Percentiles rank a stretch among this genome's conserved stretches.
Conservation (phyloP, 2,797 vertebrate genomes). For the Champsocephalus esox region DNA sequence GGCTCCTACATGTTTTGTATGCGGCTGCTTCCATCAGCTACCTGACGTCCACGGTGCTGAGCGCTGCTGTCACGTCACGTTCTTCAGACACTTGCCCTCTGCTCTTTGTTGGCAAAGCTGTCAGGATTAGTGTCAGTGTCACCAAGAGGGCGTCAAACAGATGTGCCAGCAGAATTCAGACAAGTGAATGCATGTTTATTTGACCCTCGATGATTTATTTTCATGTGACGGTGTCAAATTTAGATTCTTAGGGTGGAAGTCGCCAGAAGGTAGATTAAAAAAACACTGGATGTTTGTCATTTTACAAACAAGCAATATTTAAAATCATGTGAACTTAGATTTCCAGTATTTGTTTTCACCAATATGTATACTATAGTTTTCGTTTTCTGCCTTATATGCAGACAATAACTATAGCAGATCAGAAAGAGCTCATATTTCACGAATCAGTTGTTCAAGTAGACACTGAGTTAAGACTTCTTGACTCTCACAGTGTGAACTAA, state of each 20-base stretch:
- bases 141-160: background rate
- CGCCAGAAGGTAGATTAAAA: background rate
- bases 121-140: constrained; percentile 20
- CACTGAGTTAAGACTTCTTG: background rate
- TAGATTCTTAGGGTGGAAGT: background rate
- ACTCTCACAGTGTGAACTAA: background rate
- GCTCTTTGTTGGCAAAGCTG: constrained; percentile 17
- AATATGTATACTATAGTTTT: no score
- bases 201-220: background rate
- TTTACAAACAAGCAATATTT: background rate
- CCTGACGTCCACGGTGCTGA: constrained; percentile 46
- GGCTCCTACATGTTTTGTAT: background rate
- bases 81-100: constrained; percentile 33
- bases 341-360: no score
- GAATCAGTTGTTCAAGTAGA: background rate
- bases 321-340: background rate
- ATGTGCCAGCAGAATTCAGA: constrained; percentile 1
- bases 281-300: background rate
- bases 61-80: constrained; percentile 21
- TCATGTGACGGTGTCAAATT: background rate
- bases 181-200: constrained; percentile 1
- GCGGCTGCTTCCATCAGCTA: constrained; percentile 5
- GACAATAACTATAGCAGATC: background rate
- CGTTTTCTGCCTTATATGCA: background rate
- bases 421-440: background rate